phyloP scores from a whole-genome alignment of 2,797 vertebrate species.

The Hoplostethus atlanticus region DNA sequence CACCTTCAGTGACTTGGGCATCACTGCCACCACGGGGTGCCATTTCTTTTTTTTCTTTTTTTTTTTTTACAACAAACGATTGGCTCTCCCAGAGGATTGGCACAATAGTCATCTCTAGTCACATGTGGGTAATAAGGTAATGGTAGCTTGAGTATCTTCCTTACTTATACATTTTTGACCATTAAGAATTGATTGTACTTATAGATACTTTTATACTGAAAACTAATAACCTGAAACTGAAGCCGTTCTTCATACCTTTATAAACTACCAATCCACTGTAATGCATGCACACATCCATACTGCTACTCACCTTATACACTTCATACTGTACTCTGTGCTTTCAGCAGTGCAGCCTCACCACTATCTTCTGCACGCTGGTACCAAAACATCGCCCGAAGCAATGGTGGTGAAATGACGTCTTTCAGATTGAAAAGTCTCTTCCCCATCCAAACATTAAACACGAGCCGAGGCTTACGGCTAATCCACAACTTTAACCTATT shows the following conservation, averaged over 20 bases:
- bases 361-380: conserved; percentile 50
- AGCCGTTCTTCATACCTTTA: neutral
- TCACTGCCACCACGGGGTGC: conserved; percentile 56
- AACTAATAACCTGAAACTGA: conserved; percentile 26
- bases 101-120: neutral
- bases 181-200: conserved; percentile 27
- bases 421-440: conserved; percentile 35
- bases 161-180: conserved; percentile 19
- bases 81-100: conserved; percentile 34
- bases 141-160: conserved; percentile 11
- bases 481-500: conserved; percentile 57
- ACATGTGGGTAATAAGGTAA: conserved; percentile 53
- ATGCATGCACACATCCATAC: neutral
- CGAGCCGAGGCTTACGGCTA: conserved; percentile 29
- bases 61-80: conserved; percentile 43
- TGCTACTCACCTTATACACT: conserved; percentile 18
- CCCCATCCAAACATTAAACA: conserved; percentile 22
- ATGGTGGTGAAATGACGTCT: conserved; percentile 59
- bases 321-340: conserved; percentile 3
- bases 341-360: conserved; percentile 28
- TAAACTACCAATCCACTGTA: conserved; percentile 19
- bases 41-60: neutral
- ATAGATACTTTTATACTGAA: conserved; percentile 35
- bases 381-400: conserved; percentile 46
- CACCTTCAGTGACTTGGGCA: conserved; percentile 73